A percentile compares a stretch with the other conserved stretches of the same genome.
phyloP scores from a whole-genome alignment of 2,888 invertebrate genomes.

The Galerucella pusilla region DNA sequence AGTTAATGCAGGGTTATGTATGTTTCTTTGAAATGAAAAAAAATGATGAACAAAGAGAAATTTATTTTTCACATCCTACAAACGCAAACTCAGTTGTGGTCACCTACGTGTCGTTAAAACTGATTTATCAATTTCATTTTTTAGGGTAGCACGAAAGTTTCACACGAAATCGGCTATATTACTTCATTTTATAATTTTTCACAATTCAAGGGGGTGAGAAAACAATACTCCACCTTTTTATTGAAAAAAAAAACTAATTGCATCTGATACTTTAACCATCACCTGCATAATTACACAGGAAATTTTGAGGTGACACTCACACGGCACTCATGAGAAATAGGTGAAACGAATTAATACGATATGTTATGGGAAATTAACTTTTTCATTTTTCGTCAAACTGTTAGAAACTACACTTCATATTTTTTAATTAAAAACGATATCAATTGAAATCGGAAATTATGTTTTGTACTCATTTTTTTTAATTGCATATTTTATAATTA shows the following conservation, averaged over 20 bases:
- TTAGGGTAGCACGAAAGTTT: background rate
- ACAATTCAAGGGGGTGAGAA: slow-evolving; percentile 30
- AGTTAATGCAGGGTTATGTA: too few species aligned
- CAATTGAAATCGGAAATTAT: too few species aligned
- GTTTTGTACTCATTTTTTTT: too few species aligned
- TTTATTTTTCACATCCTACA: too few species aligned
- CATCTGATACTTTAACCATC: slow-evolving; percentile 24
- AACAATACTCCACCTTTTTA: slow-evolving; percentile 24
- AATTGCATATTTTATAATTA: too few species aligned
- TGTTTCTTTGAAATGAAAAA: too few species aligned
- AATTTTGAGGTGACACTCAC: slow-evolving; percentile 39
- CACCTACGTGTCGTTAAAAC: too few species aligned
- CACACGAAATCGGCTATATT: slow-evolving; percentile 16
- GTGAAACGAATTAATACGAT: slow-evolving; percentile 36
- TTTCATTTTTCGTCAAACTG: slow-evolving; percentile 8
- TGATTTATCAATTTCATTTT: too few species aligned
- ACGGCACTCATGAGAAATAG: slow-evolving; percentile 30
- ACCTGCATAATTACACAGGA: slow-evolving; percentile 46
- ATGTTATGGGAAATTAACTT: slow-evolving; percentile 40
- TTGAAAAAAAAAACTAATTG: slow-evolving; percentile 13
- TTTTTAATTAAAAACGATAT: too few species aligned
- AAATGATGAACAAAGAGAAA: too few species aligned
- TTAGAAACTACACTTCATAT: background rate
- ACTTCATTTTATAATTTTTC: slow-evolving; percentile 15
- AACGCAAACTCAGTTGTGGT: too few species aligned